phyloP scores from a whole-genome alignment of 2,797 vertebrate species.

The Glossophaga mutica region DNA sequence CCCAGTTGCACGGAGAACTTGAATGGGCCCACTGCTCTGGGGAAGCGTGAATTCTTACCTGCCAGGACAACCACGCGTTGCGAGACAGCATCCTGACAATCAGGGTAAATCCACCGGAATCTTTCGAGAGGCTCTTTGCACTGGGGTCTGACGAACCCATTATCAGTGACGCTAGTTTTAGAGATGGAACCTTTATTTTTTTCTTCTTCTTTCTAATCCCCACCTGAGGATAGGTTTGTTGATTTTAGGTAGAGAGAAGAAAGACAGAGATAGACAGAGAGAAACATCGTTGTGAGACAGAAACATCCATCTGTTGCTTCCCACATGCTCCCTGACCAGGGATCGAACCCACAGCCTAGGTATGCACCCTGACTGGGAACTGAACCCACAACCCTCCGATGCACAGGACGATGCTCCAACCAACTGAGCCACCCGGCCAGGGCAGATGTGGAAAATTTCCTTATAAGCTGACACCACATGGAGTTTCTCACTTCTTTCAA shows the following conservation, averaged over 20 bases:
- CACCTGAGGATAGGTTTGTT: too few relatives aligned
- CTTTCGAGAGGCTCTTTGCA: accelerated
- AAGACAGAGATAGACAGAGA: too few relatives aligned
- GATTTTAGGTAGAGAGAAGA: neutral
- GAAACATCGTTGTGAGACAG: neutral
- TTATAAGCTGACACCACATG: accelerated
- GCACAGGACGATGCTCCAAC: too few relatives aligned
- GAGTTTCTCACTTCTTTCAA: neutral
- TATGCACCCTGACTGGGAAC: too few relatives aligned
- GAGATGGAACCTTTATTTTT: neutral
- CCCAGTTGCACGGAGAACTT: neutral
- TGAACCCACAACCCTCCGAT: too few relatives aligned
- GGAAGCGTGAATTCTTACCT: neutral
- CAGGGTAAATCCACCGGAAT: neutral
- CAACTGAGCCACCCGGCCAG: too few relatives aligned
- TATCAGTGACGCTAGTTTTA: accelerated
- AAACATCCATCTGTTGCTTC: neutral
- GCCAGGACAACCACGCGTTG: accelerated
- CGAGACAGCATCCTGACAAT: accelerated
- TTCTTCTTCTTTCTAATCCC: too few relatives aligned
- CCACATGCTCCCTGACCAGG: neutral
- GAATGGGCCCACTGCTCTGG: neutral
- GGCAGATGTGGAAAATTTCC: too few relatives aligned
- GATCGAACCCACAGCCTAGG: neutral
- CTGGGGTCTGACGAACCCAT: accelerated